Evolutionary conservation across 2,888 invertebrate species (phyloP).

Genomic region (Anaspis maculata): DNA sequence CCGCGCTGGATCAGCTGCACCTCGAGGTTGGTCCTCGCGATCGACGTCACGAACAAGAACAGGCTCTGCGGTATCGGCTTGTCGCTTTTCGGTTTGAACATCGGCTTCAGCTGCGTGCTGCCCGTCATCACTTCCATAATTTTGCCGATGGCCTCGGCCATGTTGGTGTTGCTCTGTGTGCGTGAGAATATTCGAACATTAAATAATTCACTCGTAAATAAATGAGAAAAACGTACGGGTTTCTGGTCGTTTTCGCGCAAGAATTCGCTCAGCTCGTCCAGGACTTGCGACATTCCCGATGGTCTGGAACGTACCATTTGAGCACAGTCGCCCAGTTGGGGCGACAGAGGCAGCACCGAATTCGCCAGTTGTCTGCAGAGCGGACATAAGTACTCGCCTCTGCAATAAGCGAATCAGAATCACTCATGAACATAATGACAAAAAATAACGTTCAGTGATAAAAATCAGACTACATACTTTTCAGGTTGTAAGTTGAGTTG

Average conservation of each 20-base stretch:
- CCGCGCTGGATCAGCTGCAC: constrained; percentile 84
- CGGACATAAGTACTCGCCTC: constrained; percentile 90
- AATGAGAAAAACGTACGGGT: constrained; percentile 53
- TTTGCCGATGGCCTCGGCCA: constrained; percentile 83
- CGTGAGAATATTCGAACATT: too few relatives aligned
- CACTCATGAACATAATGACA: too few relatives aligned
- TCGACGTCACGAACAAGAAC: constrained; percentile 82
- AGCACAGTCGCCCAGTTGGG: constrained; percentile 58
- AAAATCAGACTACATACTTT: constrained; percentile 51
- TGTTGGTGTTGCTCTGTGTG: constrained; percentile 61
- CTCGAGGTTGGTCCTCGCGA: constrained; percentile 87
- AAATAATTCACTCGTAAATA: too few relatives aligned
- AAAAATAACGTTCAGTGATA: constrained; percentile 7
- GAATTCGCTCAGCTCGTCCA: constrained; percentile 49
- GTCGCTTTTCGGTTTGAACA: constrained; percentile 62
- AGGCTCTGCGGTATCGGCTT: constrained; percentile 62
- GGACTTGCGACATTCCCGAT: constrained; percentile 42
- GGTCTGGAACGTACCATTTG: constrained; percentile 55
- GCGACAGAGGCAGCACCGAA: constrained; percentile 78
- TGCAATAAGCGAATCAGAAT: constrained; percentile 25
- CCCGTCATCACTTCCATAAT: constrained; percentile 93
- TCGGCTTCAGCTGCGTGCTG: constrained; percentile 73
- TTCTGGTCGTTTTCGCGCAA: constrained; percentile 59
- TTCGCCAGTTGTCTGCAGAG: constrained; percentile 88
- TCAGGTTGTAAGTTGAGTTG: too few relatives aligned